phyloP scores from a whole-genome alignment of 2,113 vertebrate genomes.

The Nerophis ophidion region DNA sequence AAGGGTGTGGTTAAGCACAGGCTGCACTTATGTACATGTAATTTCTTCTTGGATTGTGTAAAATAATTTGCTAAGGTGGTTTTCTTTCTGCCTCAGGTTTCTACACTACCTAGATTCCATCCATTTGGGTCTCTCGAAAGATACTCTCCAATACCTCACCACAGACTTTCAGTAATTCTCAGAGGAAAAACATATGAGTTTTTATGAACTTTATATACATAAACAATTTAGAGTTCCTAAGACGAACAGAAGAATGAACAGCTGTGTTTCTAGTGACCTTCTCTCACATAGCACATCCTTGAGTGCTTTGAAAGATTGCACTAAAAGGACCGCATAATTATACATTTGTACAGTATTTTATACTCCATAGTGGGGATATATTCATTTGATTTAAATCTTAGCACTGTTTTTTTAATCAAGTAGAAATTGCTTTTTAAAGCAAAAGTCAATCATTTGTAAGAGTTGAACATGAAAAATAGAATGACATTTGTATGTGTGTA shows the following conservation, averaged over 20 bases:
- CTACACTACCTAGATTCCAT: conserved; percentile 91
- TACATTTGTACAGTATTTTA: conserved; percentile 52
- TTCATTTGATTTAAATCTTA: conserved; percentile 23
- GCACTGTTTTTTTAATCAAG: conserved; percentile 13
- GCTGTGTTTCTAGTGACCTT: conserved; percentile 11
- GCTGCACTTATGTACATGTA: not conserved
- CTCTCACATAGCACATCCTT: conserved; percentile 11
- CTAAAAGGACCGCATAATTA: conserved; percentile 24
- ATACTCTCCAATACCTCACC: conserved; percentile 74
- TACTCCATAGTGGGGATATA: conserved; percentile 13
- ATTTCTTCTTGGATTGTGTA: conserved; percentile 3
- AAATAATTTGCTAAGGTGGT: not conserved
- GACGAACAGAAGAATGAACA: not conserved
- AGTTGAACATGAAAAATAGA: conserved; percentile 45
- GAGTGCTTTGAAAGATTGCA: conserved; percentile 41
- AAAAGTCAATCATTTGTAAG: conserved; percentile 24
- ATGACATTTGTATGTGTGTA: conserved; percentile 26
- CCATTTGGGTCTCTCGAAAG: conserved; percentile 82
- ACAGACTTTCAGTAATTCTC: conserved; percentile 78
- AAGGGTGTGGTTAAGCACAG: conserved; percentile 22
- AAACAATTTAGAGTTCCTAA: not conserved
- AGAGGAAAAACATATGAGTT: not conserved
- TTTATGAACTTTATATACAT: not conserved
- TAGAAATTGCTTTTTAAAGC: conserved; percentile 32
- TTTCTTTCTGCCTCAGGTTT: conserved; percentile 73